Base-by-base conservation (phyloP, 1,140 invertebrate genomes). In the Plectrocnemia conspersa region DNA sequence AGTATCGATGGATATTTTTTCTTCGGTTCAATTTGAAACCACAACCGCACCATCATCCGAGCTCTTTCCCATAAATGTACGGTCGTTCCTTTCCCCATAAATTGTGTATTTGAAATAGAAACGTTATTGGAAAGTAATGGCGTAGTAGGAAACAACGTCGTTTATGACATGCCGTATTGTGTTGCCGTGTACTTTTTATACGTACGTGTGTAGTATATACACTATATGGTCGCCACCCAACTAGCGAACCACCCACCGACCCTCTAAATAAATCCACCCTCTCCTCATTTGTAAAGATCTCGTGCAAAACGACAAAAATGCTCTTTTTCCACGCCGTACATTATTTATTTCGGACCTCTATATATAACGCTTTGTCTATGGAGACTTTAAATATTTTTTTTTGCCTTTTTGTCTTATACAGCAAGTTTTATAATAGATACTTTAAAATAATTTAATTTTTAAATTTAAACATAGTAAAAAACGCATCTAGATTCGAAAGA, bases 61-160 rank as follows among this genome's bases (percentile, higher is more conserved):
- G 18, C 5, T 9, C 35, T 16, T 13, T 38, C 11, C 5, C 6
- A 38, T 13, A 38, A 35, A 32, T 47, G 27, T 35, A n/a, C n/a
- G n/a, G n/a, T n/a, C n/a, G n/a, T 47, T 47, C 33, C 27, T 38
- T 32, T 50, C 32, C 10, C 47, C 47, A 50, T 50, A 50, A 50
- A 50, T 50, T 50, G 32, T 50, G 25, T 50, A 50, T 50, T 50
- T 50, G 32, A 38, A 50, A 50, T 50, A 50, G 47, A 50, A 50
- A 33, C 47, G 47, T 50, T 50, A 50, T 50, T 50, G 47, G 47
- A 50, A 50, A 38, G 47, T 50, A 50, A 50, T 50, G 47, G 32
- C 27, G 33, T 38, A 50, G 47, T 27, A 22, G 27, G 47, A 19
- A 50, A 50, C 32, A 50, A 50, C 13, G 40, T 32, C 47, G 47